Base-by-base conservation (phyloP, 2,888 invertebrate genomes). In the Mythimna lalbum region DNA sequence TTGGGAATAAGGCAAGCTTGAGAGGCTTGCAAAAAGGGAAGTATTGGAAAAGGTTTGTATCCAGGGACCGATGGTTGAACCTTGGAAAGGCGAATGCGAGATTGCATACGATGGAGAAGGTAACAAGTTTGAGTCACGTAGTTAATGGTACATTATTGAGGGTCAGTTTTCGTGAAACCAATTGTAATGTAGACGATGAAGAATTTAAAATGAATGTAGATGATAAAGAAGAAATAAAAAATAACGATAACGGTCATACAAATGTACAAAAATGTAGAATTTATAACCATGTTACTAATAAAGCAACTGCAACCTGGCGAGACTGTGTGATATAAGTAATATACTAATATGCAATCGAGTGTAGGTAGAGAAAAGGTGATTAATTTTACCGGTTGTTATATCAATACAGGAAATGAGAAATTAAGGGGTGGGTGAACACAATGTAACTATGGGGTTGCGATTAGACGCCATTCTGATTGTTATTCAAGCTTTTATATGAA, bases 361-460 rank as follows among this genome's bases (percentile, higher is more conserved):
- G 33, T n/a, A 3, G 23, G 23, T 39, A 39, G 53, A 49, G 27
- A 39, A 64, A 74, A 65, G 23, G 57, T 78, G 73, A 77, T 73
- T 73, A 69, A 67, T 71, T 66, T 73, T 53, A 69, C 57, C 68
- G 67, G 73, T 78, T 86, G 87, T 90, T 90, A 81, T 80, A 84
- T 89, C 90, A 84, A 90, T 90, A 88, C 88, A 84, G 90, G 90
- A 89, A 86, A 82, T 78, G 71, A 66, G 14, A 60, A 70, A 76
- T 66, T 69, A 80, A 63, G 82, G 87, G 88, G 86, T 88, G 88
- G 81, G 76, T 78, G 73, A 55, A 21, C 50, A 62, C 59, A 66
- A 63, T 70, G 73, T 70, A 23, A 68, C 68, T 63, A 76, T 53
- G 76, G 85, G 85, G 85, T 72, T 69, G 73, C 50, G 31, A 64